These are phyloP conservation scores for Cephalophus harveyi DNA, from an alignment of 2,113 vertebrate species.

Conservation along the genomic window DNA sequence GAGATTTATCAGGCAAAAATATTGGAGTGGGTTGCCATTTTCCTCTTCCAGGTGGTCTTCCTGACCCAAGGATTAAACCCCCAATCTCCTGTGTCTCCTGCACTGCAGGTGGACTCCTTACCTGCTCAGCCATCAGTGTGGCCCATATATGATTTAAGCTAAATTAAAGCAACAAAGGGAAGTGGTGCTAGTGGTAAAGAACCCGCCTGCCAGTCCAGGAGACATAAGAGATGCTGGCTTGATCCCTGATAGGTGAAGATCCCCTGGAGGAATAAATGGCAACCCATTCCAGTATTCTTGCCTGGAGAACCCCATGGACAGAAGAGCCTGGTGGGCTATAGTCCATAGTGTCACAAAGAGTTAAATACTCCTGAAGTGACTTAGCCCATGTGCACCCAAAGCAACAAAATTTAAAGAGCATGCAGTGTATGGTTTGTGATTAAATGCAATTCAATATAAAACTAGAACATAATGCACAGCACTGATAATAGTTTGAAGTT, in stretches of 20 bases:
- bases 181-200: not conserved
- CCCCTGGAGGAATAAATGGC: not conserved
- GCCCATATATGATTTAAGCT: not conserved
- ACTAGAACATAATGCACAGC: not conserved
- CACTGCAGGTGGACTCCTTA: not conserved
- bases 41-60: not conserved
- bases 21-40: not conserved
- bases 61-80: not conserved
- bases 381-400: not conserved
- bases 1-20: not conserved
- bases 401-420: not conserved
- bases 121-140: not conserved
- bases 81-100: not conserved
- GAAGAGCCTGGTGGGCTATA: not conserved
- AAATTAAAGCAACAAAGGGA: not conserved
- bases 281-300: not conserved
- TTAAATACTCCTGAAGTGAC: not conserved
- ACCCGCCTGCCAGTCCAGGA: not conserved
- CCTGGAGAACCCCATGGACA: not conserved
- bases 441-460: not conserved
- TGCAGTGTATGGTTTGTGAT: not conserved
- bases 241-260: not conserved
- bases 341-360: not conserved
- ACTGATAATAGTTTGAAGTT: not conserved
- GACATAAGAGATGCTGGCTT: not conserved